These are phyloP conservation scores for Malurus elegans DNA, from an alignment of 2,113 vertebrate genomes.

Conservation along the genomic window DNA sequence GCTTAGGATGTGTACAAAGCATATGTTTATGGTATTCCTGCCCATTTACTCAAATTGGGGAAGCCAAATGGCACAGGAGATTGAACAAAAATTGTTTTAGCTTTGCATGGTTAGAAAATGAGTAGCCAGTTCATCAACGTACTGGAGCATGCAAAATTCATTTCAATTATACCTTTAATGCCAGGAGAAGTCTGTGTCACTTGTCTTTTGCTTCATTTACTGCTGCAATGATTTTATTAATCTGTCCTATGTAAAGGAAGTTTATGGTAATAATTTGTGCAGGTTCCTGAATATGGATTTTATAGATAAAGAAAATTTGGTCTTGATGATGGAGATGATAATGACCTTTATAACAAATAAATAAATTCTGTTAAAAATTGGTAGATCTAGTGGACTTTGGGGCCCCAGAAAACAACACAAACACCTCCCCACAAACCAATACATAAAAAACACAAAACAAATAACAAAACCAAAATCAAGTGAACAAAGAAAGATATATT, in stretches of 20 bases:
- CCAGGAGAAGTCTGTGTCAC: background rate
- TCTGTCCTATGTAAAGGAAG: background rate
- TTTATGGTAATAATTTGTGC: background rate
- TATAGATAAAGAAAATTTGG: background rate
- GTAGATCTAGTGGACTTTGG: background rate
- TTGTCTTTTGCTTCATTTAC: background rate
- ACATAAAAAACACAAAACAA: background rate
- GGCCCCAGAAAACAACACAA: background rate
- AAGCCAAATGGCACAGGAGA: background rate
- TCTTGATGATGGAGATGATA: background rate
- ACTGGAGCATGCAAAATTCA: background rate
- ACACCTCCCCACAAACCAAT: fast-evolving
- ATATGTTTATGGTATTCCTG: background rate
- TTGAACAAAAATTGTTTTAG: background rate
- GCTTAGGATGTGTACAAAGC: background rate
- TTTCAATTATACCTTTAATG: background rate
- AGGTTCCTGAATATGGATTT: background rate
- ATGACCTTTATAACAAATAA: background rate
- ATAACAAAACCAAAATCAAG: background rate
- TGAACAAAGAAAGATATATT: background rate
- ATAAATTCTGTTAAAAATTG: background rate
- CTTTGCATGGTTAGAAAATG: background rate
- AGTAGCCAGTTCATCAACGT: background rate
- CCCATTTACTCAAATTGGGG: background rate
- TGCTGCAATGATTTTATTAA: background rate